Base-by-base conservation (phyloP, 2,888 invertebrate genomes). In the Thymelicus lineola region DNA sequence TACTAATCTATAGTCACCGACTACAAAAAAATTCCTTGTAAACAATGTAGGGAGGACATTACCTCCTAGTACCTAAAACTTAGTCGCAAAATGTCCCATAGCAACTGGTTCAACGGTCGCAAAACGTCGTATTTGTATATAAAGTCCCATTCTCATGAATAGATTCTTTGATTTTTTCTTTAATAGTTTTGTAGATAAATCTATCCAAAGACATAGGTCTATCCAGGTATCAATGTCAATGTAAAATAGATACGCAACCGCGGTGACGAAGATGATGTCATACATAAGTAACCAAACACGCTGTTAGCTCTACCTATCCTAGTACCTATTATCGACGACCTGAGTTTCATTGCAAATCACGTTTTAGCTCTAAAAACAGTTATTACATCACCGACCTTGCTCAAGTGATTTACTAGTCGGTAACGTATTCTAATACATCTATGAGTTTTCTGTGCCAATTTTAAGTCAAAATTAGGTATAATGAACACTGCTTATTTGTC, bases 311-410 rank as follows among this genome's bases (percentile, higher is more conserved):
- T 77, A 74, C 75, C 71, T 72, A 76, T 71, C 69, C 71, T 72
- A 74, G 71, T 71, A 53, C 20, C 53, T 53, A 65, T 72, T 76
- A 78, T 75, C 68, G 76, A 75, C 73, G 60, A 75, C 59, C 71
- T 73, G 70, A 72, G 72, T 72, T 74, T 82, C 80, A 77, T 78
- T 80, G 80, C 83, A 79, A 80, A 78, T 85, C 82, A 79, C 85
- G 87, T 86, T 87, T 82, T 78, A 80, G 79, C 79, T 89, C 89
- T 91, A 91, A 91, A 93, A 86, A 75, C 82, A 85, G 90, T 86
- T 88, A 91, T 93, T 93, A 93, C 93, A 90, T 93, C 93, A 93
- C 82, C 87, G 89, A 83, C 93, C 93, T 93, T 90, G 92, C 76
- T 81, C 76, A 77, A 84, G 79, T 83, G 82, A 82, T 85, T 83